Conservation (phyloP, 2,797 vertebrate species). For the Gorsachius magnificus region DNA sequence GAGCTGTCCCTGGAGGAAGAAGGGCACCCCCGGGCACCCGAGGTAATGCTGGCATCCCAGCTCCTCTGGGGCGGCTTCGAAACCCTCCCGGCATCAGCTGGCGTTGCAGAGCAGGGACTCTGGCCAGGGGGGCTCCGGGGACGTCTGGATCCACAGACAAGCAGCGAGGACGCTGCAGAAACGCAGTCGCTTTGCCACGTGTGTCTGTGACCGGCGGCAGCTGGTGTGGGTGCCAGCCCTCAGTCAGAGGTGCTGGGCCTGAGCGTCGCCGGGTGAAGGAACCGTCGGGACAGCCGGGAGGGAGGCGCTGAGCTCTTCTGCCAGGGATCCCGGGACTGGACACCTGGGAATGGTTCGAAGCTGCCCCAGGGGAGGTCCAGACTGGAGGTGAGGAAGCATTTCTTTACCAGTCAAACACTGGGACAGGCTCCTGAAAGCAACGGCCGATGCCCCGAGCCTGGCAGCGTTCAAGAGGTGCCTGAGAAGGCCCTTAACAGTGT, state of each 20-base stretch:
- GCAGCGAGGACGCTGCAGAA: background rate
- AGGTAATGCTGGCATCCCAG: background rate
- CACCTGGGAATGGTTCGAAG: no score
- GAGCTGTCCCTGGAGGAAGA: background rate
- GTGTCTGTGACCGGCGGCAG: fast-evolving
- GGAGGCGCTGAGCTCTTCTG: no score
- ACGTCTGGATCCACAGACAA: fast-evolving
- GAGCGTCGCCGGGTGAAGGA: background rate
- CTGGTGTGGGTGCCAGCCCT: background rate
- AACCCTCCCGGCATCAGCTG: background rate
- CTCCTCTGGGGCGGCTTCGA: background rate
- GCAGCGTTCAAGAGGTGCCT: no score
- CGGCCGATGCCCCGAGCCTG: no score
- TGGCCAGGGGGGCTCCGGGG: no score
- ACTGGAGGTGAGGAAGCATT: no score
- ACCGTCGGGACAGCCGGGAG: no score
- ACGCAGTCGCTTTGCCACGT: background rate
- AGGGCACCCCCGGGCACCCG: background rate
- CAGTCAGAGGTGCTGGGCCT: background rate
- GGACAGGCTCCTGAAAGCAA: no score
- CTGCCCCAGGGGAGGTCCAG: no score
- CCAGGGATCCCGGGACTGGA: no score
- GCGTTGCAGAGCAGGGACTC: background rate
- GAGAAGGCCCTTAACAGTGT: no score
- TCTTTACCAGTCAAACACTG: no score